Conservation (phyloP, 2,113 vertebrate genomes). For the Eidolon helvum region DNA sequence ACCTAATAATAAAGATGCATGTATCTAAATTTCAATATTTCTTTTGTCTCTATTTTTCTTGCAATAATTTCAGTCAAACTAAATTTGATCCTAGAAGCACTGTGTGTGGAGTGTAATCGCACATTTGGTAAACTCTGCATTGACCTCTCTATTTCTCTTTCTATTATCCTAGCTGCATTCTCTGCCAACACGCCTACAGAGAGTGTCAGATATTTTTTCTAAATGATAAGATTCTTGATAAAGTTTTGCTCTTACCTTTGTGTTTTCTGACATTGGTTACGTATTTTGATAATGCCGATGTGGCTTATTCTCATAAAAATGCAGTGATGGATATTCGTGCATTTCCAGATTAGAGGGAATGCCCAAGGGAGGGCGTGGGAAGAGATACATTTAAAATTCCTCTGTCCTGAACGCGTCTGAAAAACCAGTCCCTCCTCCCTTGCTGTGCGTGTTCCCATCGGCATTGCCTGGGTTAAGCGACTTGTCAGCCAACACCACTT, state of each 20-base stretch:
- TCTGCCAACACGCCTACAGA: not conserved
- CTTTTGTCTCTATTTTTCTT: not conserved
- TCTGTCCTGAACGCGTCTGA: rapidly evolving
- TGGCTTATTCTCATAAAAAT: not conserved
- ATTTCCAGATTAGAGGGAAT: not conserved
- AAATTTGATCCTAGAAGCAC: not conserved
- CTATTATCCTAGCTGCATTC: rapidly evolving
- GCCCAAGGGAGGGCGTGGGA: rapidly evolving
- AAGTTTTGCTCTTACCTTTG: not conserved
- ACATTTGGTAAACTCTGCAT: not conserved
- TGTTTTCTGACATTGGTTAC: not conserved
- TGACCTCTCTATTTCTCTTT: not conserved
- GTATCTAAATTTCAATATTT: not conserved
- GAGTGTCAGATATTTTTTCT: too few species aligned
- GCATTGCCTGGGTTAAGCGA: not conserved
- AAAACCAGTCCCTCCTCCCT: not conserved
- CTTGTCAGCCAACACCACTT: not conserved
- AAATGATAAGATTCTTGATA: not conserved
- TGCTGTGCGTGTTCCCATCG: not conserved
- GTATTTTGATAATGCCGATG: not conserved
- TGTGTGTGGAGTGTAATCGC: too few species aligned
- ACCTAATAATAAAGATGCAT: not conserved
- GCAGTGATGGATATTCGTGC: not conserved
- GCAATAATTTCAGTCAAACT: not conserved
- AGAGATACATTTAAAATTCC: rapidly evolving